Evolutionary conservation across 2,113 vertebrate species (phyloP), one percentile per base, ranked within the genome.

Genomic region (Gymnocephalus cernua): DNA sequence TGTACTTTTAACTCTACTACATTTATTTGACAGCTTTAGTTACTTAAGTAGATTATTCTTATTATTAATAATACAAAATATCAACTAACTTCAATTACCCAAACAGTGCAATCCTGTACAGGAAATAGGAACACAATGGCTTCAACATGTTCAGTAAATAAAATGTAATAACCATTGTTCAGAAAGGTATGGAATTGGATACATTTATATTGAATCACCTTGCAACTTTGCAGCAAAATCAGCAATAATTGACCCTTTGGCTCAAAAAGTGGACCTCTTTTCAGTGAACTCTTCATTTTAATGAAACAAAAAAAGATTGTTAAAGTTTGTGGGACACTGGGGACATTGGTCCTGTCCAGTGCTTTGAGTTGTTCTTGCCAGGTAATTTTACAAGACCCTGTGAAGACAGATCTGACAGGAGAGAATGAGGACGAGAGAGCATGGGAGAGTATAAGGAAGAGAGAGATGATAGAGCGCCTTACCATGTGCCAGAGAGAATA

Each of bases 361-460:
- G 77, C 86, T 89, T 89, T 89, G 61, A 86, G 80, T 48, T 76
- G 66, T 57, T 82, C 87, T 76, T 91, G 92, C 92, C 90, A 93
- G 91, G 87, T 91, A 67, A 86, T 89, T 93, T 90, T 89, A 93
- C 83, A 85, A 86, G 89, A 45, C 87, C 61, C 80, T 15, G 87
- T 73, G 89, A 84, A 80, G 93, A 92, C 88, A 89, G 90, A 89
- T 89, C 84, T 86, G 89, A 91, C 91, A 90, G 74, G 57, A 83
- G 61, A 86, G 82, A 79, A 56, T 11, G 35, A 47, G 87, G 88
- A 75, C 6, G 63, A 74, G 85, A 59, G 83, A 83, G 80, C 44
- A 57, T 0, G 23, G n/a, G 77, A 77, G 77, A 68, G 62, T 59
- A 12, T 11, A 14, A 25, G 50, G 77, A 23, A 56, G 77, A 78